Evolutionary conservation across 2,797 vertebrate genomes (phyloP).

Genomic region (Betta splendens): DNA sequence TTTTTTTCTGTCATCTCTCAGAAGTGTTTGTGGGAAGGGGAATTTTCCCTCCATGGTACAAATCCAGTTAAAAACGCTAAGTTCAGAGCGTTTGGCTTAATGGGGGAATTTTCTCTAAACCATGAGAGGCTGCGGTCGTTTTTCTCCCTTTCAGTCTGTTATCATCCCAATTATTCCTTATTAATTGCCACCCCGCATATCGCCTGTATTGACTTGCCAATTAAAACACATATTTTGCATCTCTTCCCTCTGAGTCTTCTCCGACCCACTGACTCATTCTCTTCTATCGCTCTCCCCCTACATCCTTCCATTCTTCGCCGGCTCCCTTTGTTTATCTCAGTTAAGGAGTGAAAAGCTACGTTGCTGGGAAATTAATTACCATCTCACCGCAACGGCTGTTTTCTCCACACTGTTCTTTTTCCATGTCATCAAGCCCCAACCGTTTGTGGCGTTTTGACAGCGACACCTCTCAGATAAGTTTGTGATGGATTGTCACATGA

Average conservation of each 20-base stretch:
- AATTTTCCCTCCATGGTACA: conserved; percentile 27
- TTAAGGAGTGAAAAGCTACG: conserved; percentile 6
- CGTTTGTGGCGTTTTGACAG: conserved; percentile 57
- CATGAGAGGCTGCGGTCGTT: not conserved
- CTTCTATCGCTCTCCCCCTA: conserved; percentile 15
- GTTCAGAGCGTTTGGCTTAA: conserved; percentile 24
- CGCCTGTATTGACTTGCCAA: conserved; percentile 42
- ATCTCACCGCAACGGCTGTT: conserved; percentile 13
- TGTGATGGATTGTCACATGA: conserved; percentile 63
- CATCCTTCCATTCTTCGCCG: not conserved
- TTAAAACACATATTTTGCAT: conserved; percentile 63
- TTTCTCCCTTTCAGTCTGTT: conserved; percentile 15
- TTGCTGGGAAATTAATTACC: conserved; percentile 26
- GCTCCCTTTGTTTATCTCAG: conserved; percentile 18
- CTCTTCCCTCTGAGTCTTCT: conserved; percentile 33
- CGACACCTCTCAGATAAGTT: conserved; percentile 46
- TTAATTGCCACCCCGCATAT: conserved; percentile 6
- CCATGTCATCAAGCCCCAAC: conserved; percentile 52
- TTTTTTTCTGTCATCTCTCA: conserved; percentile 15
- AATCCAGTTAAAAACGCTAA: conserved; percentile 29
- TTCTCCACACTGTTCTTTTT: conserved; percentile 40
- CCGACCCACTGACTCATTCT: conserved; percentile 35
- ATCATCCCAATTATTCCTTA: conserved; percentile 22
- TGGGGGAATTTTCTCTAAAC: conserved; percentile 15
- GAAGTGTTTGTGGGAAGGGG: not conserved